phyloP scores from a whole-genome alignment of 2,113 vertebrate genomes.

The Mungos mungo region DNA sequence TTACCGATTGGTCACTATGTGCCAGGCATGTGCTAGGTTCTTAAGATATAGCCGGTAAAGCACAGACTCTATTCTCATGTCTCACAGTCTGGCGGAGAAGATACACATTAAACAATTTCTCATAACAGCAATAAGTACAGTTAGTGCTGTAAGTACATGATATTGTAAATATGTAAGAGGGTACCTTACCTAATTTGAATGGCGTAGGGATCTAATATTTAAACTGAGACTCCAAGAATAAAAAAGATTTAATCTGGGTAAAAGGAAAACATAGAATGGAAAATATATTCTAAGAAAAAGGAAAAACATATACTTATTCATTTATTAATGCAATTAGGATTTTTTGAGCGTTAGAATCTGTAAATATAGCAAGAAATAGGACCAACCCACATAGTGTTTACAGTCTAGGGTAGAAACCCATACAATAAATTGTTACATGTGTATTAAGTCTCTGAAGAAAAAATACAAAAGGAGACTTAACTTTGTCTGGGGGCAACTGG shows the following conservation, averaged over 20 bases:
- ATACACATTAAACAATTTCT: neutral
- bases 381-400: neutral
- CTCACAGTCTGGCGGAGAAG: neutral
- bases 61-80: neutral
- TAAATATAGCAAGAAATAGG: conserved; percentile 5
- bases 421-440: neutral
- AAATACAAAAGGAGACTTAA: neutral
- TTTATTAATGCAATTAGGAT: neutral
- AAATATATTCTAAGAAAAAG: conserved; percentile 27
- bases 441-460: conserved; percentile 11
- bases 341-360: conserved; percentile 25
- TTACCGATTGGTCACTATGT: neutral
- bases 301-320: neutral
- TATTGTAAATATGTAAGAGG: neutral
- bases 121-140: neutral
- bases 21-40: neutral
- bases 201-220: neutral
- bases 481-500: neutral
- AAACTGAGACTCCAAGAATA: conserved; percentile 31
- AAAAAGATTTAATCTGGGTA: neutral
- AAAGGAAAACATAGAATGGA: neutral
- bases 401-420: neutral
- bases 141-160: neutral
- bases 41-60: neutral
- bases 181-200: neutral